Evolutionary conservation across 2,113 vertebrate species (phyloP), one percentile per base, ranked within the genome.

Genomic region (Rhea pennata): DNA sequence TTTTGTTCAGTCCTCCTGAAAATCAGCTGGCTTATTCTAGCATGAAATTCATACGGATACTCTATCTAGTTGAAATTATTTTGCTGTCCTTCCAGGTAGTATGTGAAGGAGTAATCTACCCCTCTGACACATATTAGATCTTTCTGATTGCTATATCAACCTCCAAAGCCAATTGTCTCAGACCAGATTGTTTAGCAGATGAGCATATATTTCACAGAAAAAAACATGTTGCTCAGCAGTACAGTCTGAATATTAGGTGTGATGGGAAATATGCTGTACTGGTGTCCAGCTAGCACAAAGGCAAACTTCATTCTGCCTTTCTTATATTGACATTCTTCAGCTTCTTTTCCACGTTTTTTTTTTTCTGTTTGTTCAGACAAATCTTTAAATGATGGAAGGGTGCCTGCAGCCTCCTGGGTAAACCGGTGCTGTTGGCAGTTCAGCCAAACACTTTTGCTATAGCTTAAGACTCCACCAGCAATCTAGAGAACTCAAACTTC

Each of bases 301-400:
- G 27, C 70, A 71, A 92, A 84, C 72, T 89, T 95, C 44, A 9
- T 83, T 78, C 78, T 80, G 54, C 72, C 79, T 94, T 83, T 86
- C 64, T 69, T 70, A 51, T 75, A 1, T 21, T 96, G 95, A 95
- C 96, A 97, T 97, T 98, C 93, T 95, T 98, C 75, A 69, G 61
- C 88, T 98, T 97, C 94, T 97, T 98, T 97, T 92, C 69, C 48
- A 95, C 94, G 90, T 97, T 94, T 90, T 36, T 56, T 56, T 96
- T 97, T 96, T 97, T 94, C 87, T 97, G 81, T 97, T 97, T 97
- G 82, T 91, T 97, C 96, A 97, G 95, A 95, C 87, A 96, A 97
- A 82, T 91, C 83, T 87, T 71, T 24, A 97, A 94, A 70, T 76
- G 90, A 95, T 96, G 90, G 90, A 93, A 96, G 70, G 77, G 93